Evolutionary conservation across 2,888 invertebrate species (phyloP).

Genomic region (Pandemis cinnamomeana): DNA sequence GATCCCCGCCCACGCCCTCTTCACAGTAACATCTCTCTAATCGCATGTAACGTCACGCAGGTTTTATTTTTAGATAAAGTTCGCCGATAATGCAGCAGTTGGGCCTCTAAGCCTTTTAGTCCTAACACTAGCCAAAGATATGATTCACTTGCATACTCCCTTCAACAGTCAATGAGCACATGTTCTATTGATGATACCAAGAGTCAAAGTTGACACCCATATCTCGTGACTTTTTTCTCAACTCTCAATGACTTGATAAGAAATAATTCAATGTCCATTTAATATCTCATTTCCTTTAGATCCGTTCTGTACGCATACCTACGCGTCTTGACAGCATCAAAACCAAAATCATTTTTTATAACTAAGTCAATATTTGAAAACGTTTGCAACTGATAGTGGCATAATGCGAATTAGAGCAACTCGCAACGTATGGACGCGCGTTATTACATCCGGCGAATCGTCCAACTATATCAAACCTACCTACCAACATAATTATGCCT

Average conservation of each 20-base stretch:
- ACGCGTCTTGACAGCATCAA: conserved; percentile 21
- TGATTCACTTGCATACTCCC: conserved; percentile 23
- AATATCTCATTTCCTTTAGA: conserved; percentile 61
- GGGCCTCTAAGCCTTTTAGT: neutral
- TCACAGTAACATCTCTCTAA: conserved; percentile 60
- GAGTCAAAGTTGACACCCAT: conserved; percentile 61
- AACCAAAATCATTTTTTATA: neutral
- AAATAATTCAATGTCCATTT: conserved; percentile 49
- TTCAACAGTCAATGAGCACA: conserved; percentile 41
- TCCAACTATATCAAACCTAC: conserved; percentile 63
- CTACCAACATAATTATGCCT: conserved; percentile 53
- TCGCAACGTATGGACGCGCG: conserved; percentile 50
- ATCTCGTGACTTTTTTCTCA: conserved; percentile 63
- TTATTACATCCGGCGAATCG: conserved; percentile 74
- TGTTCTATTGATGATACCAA: conserved; percentile 47
- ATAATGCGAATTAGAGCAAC: conserved; percentile 56
- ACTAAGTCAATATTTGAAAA: conserved; percentile 23
- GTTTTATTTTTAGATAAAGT: conserved; percentile 35
- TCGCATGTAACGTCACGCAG: conserved; percentile 38
- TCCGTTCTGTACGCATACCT: conserved; percentile 50
- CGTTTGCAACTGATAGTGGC: conserved; percentile 48
- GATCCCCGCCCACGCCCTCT: conserved; percentile 68
- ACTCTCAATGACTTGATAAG: conserved; percentile 61
- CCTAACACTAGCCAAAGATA: conserved; percentile 9
- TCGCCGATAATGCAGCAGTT: conserved; percentile 29